Percentiles rank a stretch among this genome's conserved stretches.
These are phyloP conservation scores for Sitta europaea DNA, from an alignment of 2,113 vertebrate genomes.

Conservation along the genomic window DNA sequence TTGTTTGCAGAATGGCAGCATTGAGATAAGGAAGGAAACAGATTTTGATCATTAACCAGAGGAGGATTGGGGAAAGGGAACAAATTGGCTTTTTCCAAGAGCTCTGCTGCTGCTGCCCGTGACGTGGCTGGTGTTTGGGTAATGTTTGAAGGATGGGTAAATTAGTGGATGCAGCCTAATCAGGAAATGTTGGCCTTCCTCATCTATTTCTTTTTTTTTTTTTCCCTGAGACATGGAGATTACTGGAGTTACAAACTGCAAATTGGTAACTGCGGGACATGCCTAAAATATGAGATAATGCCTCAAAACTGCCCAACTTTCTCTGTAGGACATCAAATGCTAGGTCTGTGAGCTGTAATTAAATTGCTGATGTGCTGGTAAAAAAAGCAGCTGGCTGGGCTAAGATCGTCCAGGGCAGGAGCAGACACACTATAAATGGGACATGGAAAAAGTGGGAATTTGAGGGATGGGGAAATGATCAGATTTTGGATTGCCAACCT, in stretches of 20 bases:
- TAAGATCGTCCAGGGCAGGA: background rate
- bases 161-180: slow-evolving; percentile 1
- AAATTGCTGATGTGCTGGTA: slow-evolving; percentile 54
- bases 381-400: slow-evolving; percentile 40
- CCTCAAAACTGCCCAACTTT: slow-evolving; percentile 22
- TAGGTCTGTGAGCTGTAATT: slow-evolving; percentile 53
- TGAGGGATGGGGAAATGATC: background rate
- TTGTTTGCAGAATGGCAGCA: slow-evolving; percentile 4
- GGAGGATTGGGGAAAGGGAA: background rate
- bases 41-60: slow-evolving; percentile 28
- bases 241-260: slow-evolving; percentile 44
- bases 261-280: slow-evolving; percentile 52
- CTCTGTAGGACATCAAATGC: slow-evolving; percentile 52
- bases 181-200: slow-evolving; percentile 27
- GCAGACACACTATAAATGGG: background rate
- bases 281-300: slow-evolving; percentile 66
- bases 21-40: slow-evolving; percentile 8
- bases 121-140: background rate
- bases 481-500: background rate
- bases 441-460: background rate
- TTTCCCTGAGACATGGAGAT: slow-evolving; percentile 19
- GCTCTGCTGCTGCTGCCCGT: background rate
- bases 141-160: background rate
- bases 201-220: background rate
- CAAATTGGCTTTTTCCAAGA: background rate